Percentiles rank a stretch among this genome's conserved stretches.
Evolutionary conservation across 2,797 vertebrate genomes (phyloP).

Genomic region (Gambelia wislizenii): DNA sequence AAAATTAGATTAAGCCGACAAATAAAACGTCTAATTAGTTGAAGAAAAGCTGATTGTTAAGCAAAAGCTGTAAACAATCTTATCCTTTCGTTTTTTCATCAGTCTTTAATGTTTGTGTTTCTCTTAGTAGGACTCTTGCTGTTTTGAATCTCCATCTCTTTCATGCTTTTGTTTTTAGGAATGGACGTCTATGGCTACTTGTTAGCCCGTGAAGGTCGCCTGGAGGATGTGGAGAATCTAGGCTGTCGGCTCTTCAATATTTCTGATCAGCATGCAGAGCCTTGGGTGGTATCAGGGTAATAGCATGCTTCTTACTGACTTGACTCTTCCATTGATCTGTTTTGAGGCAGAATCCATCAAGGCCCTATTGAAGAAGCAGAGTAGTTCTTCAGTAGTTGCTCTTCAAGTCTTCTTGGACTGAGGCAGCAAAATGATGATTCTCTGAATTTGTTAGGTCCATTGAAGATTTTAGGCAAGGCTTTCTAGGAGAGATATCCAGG

Average conservation of each 20-base stretch:
- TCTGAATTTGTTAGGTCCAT: neutral
- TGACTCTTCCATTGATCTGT: neutral
- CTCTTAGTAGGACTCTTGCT: neutral
- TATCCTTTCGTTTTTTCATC: neutral
- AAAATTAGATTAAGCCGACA: neutral
- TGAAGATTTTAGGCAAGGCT: neutral
- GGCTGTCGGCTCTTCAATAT: conserved; percentile 99
- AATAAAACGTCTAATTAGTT: neutral
- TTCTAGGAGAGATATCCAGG: neutral
- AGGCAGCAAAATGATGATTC: neutral
- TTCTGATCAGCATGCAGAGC: conserved; percentile 97
- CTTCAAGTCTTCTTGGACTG: neutral
- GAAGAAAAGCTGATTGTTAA: too few relatives aligned
- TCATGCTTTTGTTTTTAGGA: conserved; percentile 74
- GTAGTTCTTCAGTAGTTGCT: neutral
- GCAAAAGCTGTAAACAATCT: too few relatives aligned
- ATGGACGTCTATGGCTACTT: conserved; percentile 99
- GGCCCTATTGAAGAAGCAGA: too few relatives aligned
- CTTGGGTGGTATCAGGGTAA: conserved; percentile 98
- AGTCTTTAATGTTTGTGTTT: neutral
- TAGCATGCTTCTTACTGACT: neutral
- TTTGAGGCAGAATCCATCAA: neutral
- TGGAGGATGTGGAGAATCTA: conserved; percentile 97
- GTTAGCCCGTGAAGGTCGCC: conserved; percentile 93
- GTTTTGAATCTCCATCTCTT: neutral